Base-by-base conservation (phyloP, 2,113 vertebrate species). In the Microtus ochrogaster region DNA sequence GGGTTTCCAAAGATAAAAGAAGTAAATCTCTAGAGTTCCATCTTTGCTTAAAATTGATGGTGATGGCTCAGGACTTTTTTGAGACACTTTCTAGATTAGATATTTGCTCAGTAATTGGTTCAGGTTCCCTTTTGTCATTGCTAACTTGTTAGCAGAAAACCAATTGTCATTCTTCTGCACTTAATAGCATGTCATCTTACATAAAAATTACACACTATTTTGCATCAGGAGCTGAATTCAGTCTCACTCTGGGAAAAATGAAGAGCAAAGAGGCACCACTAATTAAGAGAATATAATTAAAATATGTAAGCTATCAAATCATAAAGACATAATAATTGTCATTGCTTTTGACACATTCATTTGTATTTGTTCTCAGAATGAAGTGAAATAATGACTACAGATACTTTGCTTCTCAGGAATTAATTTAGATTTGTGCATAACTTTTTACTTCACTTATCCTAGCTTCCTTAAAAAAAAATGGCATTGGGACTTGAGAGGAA, bases 271-370 rank as follows among this genome's bases (percentile, higher is more conserved):
- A 96, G 26, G 63, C 87, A 76, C 79, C 96, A 89, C 94, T 97
- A 96, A 98, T 98, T 98, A 97, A 97, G 97, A 94, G 33, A 94
- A 92, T 96, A 94, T 97, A 85, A 97, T 97, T 96, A 98, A 91
- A 95, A 85, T 93, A 93, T 92, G 94, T 94, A 89, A 97, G 94
- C 95, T 97, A 96, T 97, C 91, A 89, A 90, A 93, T 92, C 92
- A 96, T 61, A 94, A 94, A 87, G 88, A 73, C 94, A 76, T 72
- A 96, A 90, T 95, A 88, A 97, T 93, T 94, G 93, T 89, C 98
- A 95, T 91, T 65, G 58, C 84, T 85, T 90, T 94, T 92, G 87
- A 98, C 97, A 95, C 66, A 55, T 93, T 97, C 91, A 63, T 85
- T 97, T 96, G 96, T 96, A 95, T 86, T 97, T 96, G 83, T 95